These are phyloP conservation scores for Dynastes hyllus DNA, from an alignment of 2,888 invertebrate genomes.

Conservation along the genomic window DNA sequence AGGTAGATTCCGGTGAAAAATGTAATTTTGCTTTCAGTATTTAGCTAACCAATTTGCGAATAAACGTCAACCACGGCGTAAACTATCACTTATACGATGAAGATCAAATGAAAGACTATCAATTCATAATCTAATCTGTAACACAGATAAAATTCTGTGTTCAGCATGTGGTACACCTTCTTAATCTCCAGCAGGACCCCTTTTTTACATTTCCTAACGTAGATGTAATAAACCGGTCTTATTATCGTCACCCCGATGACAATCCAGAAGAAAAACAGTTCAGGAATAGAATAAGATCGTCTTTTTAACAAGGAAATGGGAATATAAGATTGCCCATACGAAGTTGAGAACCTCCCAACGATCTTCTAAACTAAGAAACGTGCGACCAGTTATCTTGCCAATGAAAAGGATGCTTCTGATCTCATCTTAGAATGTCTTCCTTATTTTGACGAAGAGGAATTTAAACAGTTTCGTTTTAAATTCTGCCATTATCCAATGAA, in stretches of 20 bases:
- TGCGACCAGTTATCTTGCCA: slow-evolving; percentile 6
- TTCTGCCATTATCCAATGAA: neutral
- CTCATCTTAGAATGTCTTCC: slow-evolving; percentile 7
- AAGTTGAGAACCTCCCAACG: neutral
- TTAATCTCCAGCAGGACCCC: neutral
- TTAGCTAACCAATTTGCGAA: neutral
- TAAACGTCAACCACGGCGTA: neutral
- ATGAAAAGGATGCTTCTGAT: neutral
- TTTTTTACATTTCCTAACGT: neutral
- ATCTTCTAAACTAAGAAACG: neutral
- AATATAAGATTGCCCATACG: neutral
- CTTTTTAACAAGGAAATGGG: neutral
- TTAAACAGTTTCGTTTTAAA: neutral
- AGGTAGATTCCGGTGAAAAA: neutral
- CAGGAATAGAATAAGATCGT: neutral
- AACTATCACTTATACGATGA: neutral
- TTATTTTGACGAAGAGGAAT: neutral
- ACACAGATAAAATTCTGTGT: neutral
- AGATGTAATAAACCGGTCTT: neutral
- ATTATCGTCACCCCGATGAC: neutral
- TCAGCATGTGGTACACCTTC: neutral
- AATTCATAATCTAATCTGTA: neutral
- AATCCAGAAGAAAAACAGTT: slow-evolving; percentile 5
- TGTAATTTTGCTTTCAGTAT: neutral
- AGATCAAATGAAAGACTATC: neutral